Percentiles rank a stretch among this genome's conserved stretches.
These are phyloP conservation scores for Dermochelys coriacea DNA, from an alignment of 2,797 vertebrate genomes.

Conservation along the genomic window DNA sequence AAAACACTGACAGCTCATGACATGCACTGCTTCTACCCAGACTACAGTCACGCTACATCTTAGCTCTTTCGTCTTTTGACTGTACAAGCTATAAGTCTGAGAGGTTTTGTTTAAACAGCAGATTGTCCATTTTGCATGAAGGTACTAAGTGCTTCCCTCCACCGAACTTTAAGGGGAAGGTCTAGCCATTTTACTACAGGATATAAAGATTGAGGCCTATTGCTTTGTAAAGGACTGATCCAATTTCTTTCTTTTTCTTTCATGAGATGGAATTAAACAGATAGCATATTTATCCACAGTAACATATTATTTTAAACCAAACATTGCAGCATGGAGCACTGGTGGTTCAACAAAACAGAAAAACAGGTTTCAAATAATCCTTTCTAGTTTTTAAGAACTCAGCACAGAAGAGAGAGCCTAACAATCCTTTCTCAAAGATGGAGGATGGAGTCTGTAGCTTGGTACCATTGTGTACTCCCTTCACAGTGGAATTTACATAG, in stretches of 20 bases:
- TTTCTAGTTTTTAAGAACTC: not conserved
- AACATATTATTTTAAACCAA: conserved; percentile 22
- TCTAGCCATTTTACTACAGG: not conserved
- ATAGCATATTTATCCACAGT: not conserved
- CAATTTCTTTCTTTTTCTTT: not conserved
- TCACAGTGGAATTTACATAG: not conserved
- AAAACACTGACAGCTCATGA: conserved; percentile 19
- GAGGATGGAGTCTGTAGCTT: not conserved
- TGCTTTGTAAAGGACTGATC: not conserved
- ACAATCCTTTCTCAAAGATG: not conserved
- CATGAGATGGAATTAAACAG: not conserved
- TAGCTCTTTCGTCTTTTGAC: not conserved
- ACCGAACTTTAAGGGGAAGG: not conserved
- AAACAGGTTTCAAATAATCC: not conserved
- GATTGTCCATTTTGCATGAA: conserved; percentile 33
- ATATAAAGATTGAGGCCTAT: not conserved
- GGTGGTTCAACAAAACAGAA: not conserved
- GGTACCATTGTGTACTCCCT: not conserved
- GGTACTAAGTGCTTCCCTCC: not conserved
- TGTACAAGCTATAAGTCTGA: not conserved
- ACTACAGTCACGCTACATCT: not conserved
- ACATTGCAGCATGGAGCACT: not conserved
- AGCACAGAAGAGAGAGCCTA: conserved; percentile 7
- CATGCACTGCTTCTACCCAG: not conserved
- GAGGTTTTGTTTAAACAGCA: conserved; percentile 20